A percentile compares a stretch with the other conserved stretches of the same genome.
Evolutionary conservation across 1,140 invertebrate genomes (phyloP).

Genomic region (Atta cephalotes): DNA sequence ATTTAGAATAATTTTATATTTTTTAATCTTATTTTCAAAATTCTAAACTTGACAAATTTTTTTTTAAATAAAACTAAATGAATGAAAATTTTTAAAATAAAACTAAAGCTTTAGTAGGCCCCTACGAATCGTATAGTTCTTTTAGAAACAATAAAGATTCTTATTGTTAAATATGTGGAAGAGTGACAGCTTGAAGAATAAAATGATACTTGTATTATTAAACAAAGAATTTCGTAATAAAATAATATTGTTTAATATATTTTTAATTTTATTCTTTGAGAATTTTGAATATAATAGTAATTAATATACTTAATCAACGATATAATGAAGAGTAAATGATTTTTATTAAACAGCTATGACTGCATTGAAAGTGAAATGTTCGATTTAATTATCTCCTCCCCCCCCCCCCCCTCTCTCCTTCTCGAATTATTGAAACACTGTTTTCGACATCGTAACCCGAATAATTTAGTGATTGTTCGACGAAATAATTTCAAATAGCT

Average conservation of each 20-base stretch:
- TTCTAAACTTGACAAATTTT: no score
- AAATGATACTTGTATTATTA: no score
- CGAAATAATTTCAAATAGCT: slow-evolving; percentile 35
- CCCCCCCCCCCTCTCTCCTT: rapidly evolving
- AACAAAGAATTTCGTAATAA: not conserved
- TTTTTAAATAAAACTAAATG: no score
- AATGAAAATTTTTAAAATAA: no score
- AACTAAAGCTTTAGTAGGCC: no score
- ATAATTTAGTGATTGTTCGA: slow-evolving; percentile 15
- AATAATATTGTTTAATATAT: not conserved
- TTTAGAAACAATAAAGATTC: no score
- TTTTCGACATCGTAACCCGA: not conserved
- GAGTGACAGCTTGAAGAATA: not conserved
- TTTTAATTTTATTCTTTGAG: not conserved
- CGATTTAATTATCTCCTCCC: slow-evolving; percentile 6
- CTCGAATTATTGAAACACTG: not conserved
- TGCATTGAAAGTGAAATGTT: not conserved
- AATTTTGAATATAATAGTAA: not conserved
- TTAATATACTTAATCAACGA: not conserved
- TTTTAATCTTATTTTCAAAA: no score
- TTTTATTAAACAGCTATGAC: not conserved
- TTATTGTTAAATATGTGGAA: not conserved
- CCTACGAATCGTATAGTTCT: no score
- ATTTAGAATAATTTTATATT: no score
- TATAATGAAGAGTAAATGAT: not conserved